phyloP scores from a whole-genome alignment of 2,113 vertebrate species.

The Proteles cristata region DNA sequence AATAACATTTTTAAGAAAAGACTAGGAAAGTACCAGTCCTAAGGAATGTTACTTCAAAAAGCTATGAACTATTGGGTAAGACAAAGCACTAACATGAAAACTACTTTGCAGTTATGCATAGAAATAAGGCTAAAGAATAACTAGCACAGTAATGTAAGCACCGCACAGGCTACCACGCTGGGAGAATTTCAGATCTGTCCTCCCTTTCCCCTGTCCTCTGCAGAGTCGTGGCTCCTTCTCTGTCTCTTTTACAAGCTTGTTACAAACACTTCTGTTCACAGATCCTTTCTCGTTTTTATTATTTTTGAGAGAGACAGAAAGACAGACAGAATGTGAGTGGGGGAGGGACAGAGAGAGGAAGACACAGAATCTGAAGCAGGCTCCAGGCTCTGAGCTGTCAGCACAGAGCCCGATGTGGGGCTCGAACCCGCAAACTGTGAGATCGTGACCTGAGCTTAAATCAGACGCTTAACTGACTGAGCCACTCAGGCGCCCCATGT shows the following conservation, averaged over 20 bases:
- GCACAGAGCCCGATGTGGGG: too few relatives aligned
- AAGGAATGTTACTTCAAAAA: background rate
- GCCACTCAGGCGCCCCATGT: too few relatives aligned
- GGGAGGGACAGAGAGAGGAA: too few relatives aligned
- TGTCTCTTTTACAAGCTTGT: background rate
- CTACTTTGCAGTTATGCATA: background rate
- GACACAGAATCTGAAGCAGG: too few relatives aligned
- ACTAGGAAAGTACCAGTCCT: background rate
- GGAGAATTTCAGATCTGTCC: background rate
- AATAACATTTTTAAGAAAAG: too few relatives aligned
- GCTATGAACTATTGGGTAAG: background rate
- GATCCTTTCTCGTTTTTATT: too few relatives aligned
- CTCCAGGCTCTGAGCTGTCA: too few relatives aligned
- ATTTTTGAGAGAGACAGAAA: too few relatives aligned
- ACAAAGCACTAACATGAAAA: background rate
- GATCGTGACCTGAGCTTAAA: too few relatives aligned
- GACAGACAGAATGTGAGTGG: too few relatives aligned
- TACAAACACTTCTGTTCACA: background rate
- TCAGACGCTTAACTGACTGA: too few relatives aligned
- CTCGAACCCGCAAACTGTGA: too few relatives aligned
- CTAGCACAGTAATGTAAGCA: fast-evolving
- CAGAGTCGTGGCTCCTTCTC: background rate
- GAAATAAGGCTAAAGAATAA: background rate
- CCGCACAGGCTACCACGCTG: background rate
- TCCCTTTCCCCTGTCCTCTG: background rate